phyloP scores from a whole-genome alignment of 1,140 invertebrate species.

The Drosophila lowei region DNA sequence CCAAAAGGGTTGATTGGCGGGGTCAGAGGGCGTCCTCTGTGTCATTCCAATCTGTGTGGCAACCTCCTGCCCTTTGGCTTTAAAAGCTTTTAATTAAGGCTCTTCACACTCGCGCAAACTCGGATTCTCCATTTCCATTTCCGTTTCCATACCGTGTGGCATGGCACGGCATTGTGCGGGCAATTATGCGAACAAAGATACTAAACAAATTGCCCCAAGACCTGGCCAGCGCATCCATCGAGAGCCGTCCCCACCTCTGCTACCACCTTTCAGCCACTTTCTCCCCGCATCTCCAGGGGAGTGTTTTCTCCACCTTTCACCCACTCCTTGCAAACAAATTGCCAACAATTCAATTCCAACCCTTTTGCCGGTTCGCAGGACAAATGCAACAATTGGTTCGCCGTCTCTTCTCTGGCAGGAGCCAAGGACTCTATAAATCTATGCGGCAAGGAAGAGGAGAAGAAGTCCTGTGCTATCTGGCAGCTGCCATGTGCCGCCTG shows the following conservation, averaged over 20 bases:
- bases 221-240: background rate
- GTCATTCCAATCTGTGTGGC: slow-evolving; percentile 19
- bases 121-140: slow-evolving; percentile 4
- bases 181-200: slow-evolving; percentile 27
- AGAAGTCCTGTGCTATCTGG: background rate
- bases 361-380: slow-evolving; percentile 13
- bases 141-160: slow-evolving; percentile 6
- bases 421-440: too few species aligned
- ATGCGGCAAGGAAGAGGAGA: too few species aligned
- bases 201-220: slow-evolving; percentile 19
- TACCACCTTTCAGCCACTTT: too few species aligned
- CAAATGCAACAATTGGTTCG: slow-evolving; percentile 57
- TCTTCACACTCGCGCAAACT: slow-evolving; percentile 5
- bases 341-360: slow-evolving; percentile 53
- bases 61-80: background rate
- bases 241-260: background rate
- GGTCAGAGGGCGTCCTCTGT: background rate
- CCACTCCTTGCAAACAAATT: slow-evolving; percentile 40
- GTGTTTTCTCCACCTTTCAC: too few species aligned
- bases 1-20: too few species aligned
- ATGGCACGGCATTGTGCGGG: slow-evolving; percentile 2
- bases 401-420: background rate
- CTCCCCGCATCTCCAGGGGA: too few species aligned
- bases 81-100: slow-evolving; percentile 28
- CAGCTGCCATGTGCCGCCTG: slow-evolving; percentile 17